Evolutionary conservation across 2,113 vertebrate genomes (phyloP).

Genomic region (Brachirus orientalis): DNA sequence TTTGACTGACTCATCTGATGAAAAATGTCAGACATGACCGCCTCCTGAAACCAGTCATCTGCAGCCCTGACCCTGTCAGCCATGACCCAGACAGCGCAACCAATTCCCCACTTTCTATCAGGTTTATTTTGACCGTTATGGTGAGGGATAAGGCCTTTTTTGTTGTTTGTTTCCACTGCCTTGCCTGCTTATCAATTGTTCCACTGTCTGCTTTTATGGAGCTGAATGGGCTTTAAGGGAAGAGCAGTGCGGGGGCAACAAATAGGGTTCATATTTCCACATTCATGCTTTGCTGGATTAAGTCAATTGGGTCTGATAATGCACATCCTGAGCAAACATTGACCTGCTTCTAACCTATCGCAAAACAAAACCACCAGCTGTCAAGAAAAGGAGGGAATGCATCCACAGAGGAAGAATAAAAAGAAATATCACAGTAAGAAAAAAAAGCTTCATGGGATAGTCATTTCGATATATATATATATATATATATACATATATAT

Average conservation of each 20-base stretch:
- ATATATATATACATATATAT: too few species aligned
- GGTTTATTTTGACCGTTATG: slow-evolving; percentile 38
- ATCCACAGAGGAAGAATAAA: not conserved
- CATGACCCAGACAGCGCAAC: slow-evolving; percentile 22
- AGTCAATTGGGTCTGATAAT: slow-evolving; percentile 64
- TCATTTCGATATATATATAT: slow-evolving; percentile 32
- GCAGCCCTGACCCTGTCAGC: slow-evolving; percentile 58
- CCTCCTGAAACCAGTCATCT: slow-evolving; percentile 55
- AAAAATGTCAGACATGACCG: slow-evolving; percentile 60
- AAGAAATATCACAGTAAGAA: not conserved
- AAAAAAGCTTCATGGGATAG: slow-evolving; percentile 1
- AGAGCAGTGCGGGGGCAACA: slow-evolving; percentile 14
- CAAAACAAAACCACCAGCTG: slow-evolving; percentile 46
- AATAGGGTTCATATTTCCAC: slow-evolving; percentile 54
- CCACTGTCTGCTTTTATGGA: slow-evolving; percentile 35
- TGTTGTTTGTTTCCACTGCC: slow-evolving; percentile 18
- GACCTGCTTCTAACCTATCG: slow-evolving; percentile 55
- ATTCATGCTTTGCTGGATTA: slow-evolving; percentile 67
- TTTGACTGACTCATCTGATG: slow-evolving; percentile 38
- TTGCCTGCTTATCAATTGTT: slow-evolving; percentile 44
- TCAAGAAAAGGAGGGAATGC: slow-evolving; percentile 14
- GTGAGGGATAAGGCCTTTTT: not conserved
- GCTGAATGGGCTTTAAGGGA: slow-evolving; percentile 37
- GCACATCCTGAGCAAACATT: slow-evolving; percentile 49
- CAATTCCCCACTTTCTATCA: slow-evolving; percentile 33